phyloP scores from a whole-genome alignment of 2,113 vertebrate species.

The Antennarius striatus region DNA sequence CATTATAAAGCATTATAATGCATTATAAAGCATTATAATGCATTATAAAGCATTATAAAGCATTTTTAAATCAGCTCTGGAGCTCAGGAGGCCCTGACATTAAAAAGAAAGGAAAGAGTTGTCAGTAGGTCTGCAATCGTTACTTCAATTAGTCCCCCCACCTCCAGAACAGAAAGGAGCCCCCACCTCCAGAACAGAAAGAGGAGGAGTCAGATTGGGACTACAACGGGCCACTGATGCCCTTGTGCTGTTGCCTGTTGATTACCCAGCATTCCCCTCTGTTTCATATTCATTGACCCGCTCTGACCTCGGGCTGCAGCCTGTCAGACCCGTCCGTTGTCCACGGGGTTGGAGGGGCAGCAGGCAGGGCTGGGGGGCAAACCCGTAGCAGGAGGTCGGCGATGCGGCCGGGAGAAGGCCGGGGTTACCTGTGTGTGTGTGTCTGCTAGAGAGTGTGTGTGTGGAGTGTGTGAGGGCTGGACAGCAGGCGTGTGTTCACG shows the following conservation, averaged over 20 bases:
- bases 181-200: too few relatives aligned
- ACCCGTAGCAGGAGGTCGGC: conserved; percentile 4
- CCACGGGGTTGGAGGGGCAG: conserved; percentile 36
- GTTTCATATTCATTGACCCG: conserved; percentile 51
- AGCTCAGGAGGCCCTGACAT: too few relatives aligned
- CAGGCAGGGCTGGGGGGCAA: conserved; percentile 43
- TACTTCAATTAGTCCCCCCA: too few relatives aligned
- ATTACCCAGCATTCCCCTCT: conserved; percentile 15
- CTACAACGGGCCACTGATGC: neutral
- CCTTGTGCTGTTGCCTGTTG: conserved; percentile 27
- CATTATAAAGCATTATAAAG: too few relatives aligned
- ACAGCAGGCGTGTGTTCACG: conserved; percentile 38
- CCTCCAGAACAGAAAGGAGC: too few relatives aligned
- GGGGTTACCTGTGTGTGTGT: conserved; percentile 41
- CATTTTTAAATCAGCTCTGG: too few relatives aligned
- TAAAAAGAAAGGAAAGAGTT: too few relatives aligned
- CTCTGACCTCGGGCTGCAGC: conserved; percentile 52
- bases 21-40: too few relatives aligned
- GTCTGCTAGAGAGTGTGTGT: neutral
- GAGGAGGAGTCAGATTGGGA: too few relatives aligned
- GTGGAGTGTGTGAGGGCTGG: neutral
- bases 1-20: too few relatives aligned
- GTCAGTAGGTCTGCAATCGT: too few relatives aligned
- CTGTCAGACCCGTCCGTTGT: conserved; percentile 36
- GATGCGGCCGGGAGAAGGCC: neutral